phyloP scores from a whole-genome alignment of 2,888 invertebrate species.

The Druceiella hillmani region DNA sequence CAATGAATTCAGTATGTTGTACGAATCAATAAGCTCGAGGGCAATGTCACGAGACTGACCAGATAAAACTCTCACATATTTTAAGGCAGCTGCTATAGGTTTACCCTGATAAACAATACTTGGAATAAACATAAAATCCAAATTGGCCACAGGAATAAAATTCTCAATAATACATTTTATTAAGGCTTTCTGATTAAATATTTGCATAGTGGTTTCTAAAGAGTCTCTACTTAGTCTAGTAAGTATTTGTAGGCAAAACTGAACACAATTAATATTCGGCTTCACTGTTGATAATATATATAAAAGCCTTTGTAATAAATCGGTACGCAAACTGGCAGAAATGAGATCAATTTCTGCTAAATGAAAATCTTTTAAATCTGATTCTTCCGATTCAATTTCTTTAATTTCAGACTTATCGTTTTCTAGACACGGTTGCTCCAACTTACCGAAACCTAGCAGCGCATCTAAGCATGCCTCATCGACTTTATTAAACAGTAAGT shows the following conservation, averaged over 20 bases:
- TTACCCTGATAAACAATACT: slow-evolving; percentile 53
- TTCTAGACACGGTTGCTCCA: slow-evolving; percentile 55
- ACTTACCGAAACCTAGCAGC: slow-evolving; percentile 58
- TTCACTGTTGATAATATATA: slow-evolving; percentile 69
- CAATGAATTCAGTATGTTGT: slow-evolving; percentile 50
- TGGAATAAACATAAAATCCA: slow-evolving; percentile 39
- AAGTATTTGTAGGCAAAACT: slow-evolving; percentile 72
- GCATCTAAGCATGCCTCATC: slow-evolving; percentile 76
- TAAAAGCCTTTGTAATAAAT: slow-evolving; percentile 67
- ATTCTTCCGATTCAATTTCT: slow-evolving; percentile 49
- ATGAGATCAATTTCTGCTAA: slow-evolving; percentile 79
- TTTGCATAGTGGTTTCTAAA: slow-evolving; percentile 55
- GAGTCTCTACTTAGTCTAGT: slow-evolving; percentile 77
- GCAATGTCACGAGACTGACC: slow-evolving; percentile 55
- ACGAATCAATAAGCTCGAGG: slow-evolving; percentile 45
- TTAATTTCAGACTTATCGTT: slow-evolving; percentile 49
- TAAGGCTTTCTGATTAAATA: slow-evolving; percentile 60
- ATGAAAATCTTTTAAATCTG: slow-evolving; percentile 79
- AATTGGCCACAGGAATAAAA: slow-evolving; percentile 50
- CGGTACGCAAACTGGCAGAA: slow-evolving; percentile 65
- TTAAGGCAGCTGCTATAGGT: slow-evolving; percentile 66
- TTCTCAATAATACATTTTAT: slow-evolving; percentile 53
- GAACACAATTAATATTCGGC: slow-evolving; percentile 67
- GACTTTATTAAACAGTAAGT: slow-evolving; percentile 67
- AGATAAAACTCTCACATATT: slow-evolving; percentile 66